Percentiles rank a stretch among this genome's conserved stretches.
Evolutionary conservation across 2,113 vertebrate genomes (phyloP).

Genomic region (Machaerirhynchus nigripectus): DNA sequence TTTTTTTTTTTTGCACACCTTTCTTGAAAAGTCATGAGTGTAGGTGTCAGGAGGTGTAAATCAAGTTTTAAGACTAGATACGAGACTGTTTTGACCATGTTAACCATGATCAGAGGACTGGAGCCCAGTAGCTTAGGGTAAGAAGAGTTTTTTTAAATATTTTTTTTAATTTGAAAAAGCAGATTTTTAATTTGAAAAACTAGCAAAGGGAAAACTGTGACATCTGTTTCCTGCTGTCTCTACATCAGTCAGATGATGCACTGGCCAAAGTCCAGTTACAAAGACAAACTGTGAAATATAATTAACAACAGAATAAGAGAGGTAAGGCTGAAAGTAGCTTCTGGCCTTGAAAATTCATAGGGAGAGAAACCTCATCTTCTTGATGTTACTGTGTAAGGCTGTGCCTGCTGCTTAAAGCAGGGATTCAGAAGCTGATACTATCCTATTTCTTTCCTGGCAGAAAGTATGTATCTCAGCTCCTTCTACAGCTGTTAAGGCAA

Average conservation of each 20-base stretch:
- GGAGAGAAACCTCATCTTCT: neutral
- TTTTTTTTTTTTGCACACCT: neutral
- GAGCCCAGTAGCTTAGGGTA: neutral
- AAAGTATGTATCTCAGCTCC: neutral
- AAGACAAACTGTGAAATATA: neutral
- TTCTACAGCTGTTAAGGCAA: neutral
- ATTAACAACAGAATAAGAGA: neutral
- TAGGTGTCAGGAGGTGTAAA: neutral
- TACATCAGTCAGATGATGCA: neutral
- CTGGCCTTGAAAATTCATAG: neutral
- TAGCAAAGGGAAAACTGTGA: neutral
- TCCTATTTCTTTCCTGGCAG: neutral
- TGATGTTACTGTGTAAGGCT: neutral
- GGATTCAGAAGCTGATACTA: neutral
- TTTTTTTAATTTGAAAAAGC: neutral
- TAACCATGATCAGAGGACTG: neutral
- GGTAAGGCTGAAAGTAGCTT: neutral
- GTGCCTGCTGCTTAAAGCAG: neutral
- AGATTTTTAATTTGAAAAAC: neutral
- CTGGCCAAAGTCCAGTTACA: neutral
- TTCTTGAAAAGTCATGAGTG: neutral
- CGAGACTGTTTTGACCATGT: neutral
- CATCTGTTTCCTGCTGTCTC: neutral
- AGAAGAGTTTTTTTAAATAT: neutral
- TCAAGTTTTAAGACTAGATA: neutral